phyloP scores from a whole-genome alignment of 2,113 vertebrate species.

The Nothocercus nigrocapillus region DNA sequence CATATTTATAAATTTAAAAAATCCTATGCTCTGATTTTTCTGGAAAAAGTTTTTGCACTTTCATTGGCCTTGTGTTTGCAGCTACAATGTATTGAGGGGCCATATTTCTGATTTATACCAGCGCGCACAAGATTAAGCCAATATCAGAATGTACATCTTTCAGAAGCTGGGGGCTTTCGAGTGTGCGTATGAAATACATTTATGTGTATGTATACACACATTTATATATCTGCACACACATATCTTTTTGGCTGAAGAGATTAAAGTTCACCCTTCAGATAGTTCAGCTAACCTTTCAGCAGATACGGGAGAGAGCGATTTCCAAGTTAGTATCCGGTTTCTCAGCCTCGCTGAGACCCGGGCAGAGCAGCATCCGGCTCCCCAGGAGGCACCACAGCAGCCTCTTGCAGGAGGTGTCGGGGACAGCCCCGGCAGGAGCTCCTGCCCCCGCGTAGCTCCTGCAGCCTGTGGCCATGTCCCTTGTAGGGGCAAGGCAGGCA shows the following conservation, averaged over 20 bases:
- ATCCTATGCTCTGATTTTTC: not conserved
- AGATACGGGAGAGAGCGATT: not conserved
- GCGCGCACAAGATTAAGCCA: not conserved
- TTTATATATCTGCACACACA: not conserved
- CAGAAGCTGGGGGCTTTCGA: not conserved
- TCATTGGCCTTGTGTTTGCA: not conserved
- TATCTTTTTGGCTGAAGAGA: not conserved
- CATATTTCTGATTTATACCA: not conserved
- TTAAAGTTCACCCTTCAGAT: not conserved
- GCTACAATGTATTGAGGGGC: not conserved
- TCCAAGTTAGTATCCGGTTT: not conserved
- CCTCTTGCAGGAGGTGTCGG: no score
- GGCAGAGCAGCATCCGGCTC: not conserved
- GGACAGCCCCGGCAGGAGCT: not conserved
- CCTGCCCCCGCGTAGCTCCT: not conserved
- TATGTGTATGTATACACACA: no score
- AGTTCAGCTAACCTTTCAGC: not conserved
- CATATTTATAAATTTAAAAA: not conserved
- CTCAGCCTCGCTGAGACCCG: not conserved
- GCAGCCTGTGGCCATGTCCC: no score
- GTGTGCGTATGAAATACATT: not conserved
- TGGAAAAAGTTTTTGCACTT: not conserved
- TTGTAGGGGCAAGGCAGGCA: not conserved
- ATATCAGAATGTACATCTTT: not conserved
- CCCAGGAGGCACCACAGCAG: not conserved